A percentile compares a stretch with the other conserved stretches of the same genome.
Conservation (phyloP, 2,888 invertebrate genomes). For the Pandemis cinnamomeana region DNA sequence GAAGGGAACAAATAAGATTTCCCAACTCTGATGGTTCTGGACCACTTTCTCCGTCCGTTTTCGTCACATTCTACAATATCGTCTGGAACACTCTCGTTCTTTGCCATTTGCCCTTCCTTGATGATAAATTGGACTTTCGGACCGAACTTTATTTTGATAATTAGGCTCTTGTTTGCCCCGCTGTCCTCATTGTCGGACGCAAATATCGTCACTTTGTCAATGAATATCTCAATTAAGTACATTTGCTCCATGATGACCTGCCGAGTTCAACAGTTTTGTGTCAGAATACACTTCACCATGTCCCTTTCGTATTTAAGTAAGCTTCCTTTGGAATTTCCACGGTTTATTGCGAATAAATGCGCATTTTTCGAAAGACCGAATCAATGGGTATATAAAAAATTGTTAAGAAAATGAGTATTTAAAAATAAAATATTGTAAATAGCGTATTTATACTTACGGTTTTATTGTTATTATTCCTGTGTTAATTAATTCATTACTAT, state of each 20-base stretch:
- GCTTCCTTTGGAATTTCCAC: neutral
- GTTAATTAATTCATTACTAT: slow-evolving; percentile 62
- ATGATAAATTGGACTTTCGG: slow-evolving; percentile 79
- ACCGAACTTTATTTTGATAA: slow-evolving; percentile 78
- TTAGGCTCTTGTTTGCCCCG: slow-evolving; percentile 72
- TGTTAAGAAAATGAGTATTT: neutral
- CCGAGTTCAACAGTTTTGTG: slow-evolving; percentile 68
- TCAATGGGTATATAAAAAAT: neutral
- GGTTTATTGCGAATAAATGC: slow-evolving; percentile 2
- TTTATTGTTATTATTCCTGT: slow-evolving; percentile 50
- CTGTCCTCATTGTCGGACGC: slow-evolving; percentile 59
- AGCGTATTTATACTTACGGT: slow-evolving; percentile 60
- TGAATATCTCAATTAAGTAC: slow-evolving; percentile 83
- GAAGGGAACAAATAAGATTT: slow-evolving; percentile 83
- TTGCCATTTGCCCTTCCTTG: slow-evolving; percentile 73
- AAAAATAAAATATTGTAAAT: neutral
- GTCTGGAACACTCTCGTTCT: slow-evolving; percentile 59
- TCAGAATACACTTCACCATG: slow-evolving; percentile 62
- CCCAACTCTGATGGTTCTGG: slow-evolving; percentile 75
- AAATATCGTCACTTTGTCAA: slow-evolving; percentile 80
- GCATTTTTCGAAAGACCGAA: slow-evolving; percentile 5
- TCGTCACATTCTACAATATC: slow-evolving; percentile 67
- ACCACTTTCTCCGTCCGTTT: slow-evolving; percentile 66
- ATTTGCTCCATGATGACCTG: slow-evolving; percentile 85
- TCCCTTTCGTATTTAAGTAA: slow-evolving; percentile 1